Evolutionary conservation across 2,113 vertebrate species (phyloP), one percentile per base, ranked within the genome.

Genomic region (Poicephalus meyeri): DNA sequence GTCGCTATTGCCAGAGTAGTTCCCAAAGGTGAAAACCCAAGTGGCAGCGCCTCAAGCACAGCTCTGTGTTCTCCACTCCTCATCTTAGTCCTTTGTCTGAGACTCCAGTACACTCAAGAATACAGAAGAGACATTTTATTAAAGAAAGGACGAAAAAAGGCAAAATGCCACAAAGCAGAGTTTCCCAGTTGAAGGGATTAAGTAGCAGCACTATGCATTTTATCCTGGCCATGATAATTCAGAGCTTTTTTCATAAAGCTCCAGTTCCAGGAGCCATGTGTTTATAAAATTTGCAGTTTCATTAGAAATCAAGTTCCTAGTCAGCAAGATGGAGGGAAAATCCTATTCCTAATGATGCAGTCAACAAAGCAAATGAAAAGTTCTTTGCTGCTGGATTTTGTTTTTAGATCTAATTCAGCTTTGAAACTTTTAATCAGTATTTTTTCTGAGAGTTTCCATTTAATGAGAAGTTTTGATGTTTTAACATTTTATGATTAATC

Each of bases 391-490:
- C 26, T 69, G 66, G 1, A 14, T 69, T 61, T 56, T 25, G 20
- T 41, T 65, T 86, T 66, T 70, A 41, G 17, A 37, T 77, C 69
- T 46, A 24, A 31, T 80, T 88, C 31, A 49, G n/a, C 18, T 46
- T 80, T 0, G 0, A 72, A 74, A 47, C 3, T 64, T 35, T 10
- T 25, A 23, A 55, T 65, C 10, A 6, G 25, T 20, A 52, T 52
- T 89, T 92, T 91, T 86, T 39, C 16, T 25, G 10, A 77, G 35
- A 8, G 80, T 86, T 92, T 93, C 41, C 26, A 25, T 83, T 92
- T 86, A 2, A 9, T 66, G 5, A 28, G 16, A 66, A 17, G 6
- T 76, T 77, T 53, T 50, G 17, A 29, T 68, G 13, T 50, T 91
- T 86, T 68, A 84, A 29, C 14, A 17, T 60, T 74, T 92, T 72